Base-by-base conservation (phyloP, 2,113 vertebrate species). In the Vulpes ferrilata region DNA sequence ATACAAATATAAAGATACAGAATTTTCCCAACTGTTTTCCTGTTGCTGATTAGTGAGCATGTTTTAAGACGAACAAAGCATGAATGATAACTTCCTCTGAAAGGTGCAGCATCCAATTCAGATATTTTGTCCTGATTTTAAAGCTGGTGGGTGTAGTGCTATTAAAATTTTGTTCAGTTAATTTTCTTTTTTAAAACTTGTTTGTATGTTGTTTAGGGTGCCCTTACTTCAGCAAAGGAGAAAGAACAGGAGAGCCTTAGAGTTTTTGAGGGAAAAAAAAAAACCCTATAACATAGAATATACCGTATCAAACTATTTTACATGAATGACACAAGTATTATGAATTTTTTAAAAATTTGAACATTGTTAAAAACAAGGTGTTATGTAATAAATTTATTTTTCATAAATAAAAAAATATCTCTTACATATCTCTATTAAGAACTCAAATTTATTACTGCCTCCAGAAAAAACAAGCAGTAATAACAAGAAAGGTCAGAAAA, bases 221-320 rank as follows among this genome's bases (percentile, higher is more conserved):
- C 98, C 99, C 98, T 99, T 98, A 98, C 98, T 98, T 99, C 98
- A 98, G 98, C 98, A 98, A 98, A 99, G 98, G 98, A 98, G 98
- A 98, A 98, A 99, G 99, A 99, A 98, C 99, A 99, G 99, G 99
- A 99, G 98, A 99, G 99, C 99, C 99, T 99, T 99, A 99, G 99
- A 98, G 99, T 99, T 99, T 98, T 96, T 99, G 99, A 99, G 99
- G 99, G 98, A 98, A 99, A 98, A 99, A 99, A 35, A 98, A 89
- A 96, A 98, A 97, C 74, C 93, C 98, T 99, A 99, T 99, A 99
- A 99, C 99, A 99, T 99, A 99, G 99, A 99, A 99, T 99, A 99
- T 99, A 99, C 99, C 99, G 99, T 99, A 99, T 99, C 99, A 99
- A 99, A 99, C 99, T 99, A 99, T 99, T 99, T 99, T 99, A 99